Base-by-base conservation (phyloP, 2,113 vertebrate species). In the Charadrius vociferus region DNA sequence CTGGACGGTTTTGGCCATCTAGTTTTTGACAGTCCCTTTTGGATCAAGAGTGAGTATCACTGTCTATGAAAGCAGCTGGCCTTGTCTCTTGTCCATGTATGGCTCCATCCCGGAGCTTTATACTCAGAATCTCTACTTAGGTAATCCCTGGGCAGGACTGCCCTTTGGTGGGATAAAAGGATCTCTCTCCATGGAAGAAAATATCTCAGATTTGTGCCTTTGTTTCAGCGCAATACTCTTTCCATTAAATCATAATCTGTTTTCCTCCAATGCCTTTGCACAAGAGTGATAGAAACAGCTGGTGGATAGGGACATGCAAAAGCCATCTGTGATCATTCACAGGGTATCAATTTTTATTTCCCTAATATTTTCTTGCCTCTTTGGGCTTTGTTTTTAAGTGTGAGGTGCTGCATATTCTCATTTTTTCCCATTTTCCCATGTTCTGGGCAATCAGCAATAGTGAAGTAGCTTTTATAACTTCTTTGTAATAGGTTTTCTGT, bases 201-300 rank as follows among this genome's bases (percentile, higher is more conserved):
- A 36, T 70, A 50, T 26, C 36, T 86, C 50, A 91, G 58, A 82
- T 80, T 81, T 91, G 65, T 92, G 79, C 77, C 62, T 87, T 95
- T 84, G 45, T 90, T 87, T 94, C 75, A 88, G 36, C 78, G 72
- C 30, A 84, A 8, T 86, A 84, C 75, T 86, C 79, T 84, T 91
- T 79, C 66, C 24, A n/a, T 95, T 95, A 93, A 93, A 90, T 82
- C 63, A 82, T 96, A 47, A 68, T 84, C 53, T 87, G 63, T 87
- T 95, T 95, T 87, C 90, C 62, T 93, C 86, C 59, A 67, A 11
- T 82, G 72, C 72, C 82, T 93, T 95, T 77, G 85, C 70, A 92
- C 26, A 53, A 62, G 45, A 84, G 34, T 75, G 79, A 61, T 80
- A 92, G 74, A 90, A 96, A 77, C 61, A 95, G 74, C 78, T 97